Evolutionary conservation across 2,888 invertebrate species (phyloP).

Genomic region (Drosophila nr. perissopoda): DNA sequence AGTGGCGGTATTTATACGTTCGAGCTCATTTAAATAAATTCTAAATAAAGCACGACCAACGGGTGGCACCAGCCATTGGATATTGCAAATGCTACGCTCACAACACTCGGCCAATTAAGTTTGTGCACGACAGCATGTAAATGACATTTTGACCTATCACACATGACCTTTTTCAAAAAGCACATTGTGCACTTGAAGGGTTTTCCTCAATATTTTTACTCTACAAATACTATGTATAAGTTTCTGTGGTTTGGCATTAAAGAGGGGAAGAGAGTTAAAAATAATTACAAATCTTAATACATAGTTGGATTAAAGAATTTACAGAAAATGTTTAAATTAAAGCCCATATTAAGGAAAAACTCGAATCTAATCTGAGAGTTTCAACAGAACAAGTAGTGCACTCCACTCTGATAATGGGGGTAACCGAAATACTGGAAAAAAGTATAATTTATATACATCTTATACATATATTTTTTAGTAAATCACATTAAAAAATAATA

Average conservation of each 20-base stretch:
- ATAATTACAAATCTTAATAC: too few relatives aligned
- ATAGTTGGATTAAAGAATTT: neutral
- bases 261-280: neutral
- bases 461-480: slow-evolving; percentile 6
- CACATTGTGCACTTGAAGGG: slow-evolving; percentile 16
- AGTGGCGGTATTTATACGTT: slow-evolving; percentile 80
- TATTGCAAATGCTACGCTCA: slow-evolving; percentile 26
- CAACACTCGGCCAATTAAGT: slow-evolving; percentile 72
- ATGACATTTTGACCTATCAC: slow-evolving; percentile 64
- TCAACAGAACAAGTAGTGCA: neutral
- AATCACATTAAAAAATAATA: slow-evolving; percentile 32
- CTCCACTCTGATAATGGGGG: neutral
- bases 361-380: neutral
- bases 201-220: slow-evolving; percentile 6
- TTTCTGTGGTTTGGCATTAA: neutral
- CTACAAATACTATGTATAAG: neutral
- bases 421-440: neutral
- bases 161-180: slow-evolving; percentile 41
- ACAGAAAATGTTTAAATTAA: neutral
- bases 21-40: slow-evolving; percentile 78
- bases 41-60: slow-evolving; percentile 71
- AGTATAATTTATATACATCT: slow-evolving; percentile 17
- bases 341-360: neutral
- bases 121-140: slow-evolving; percentile 60
- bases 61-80: slow-evolving; percentile 31